Evolutionary conservation across 2,888 invertebrate genomes (phyloP).

Genomic region (Nesidiocoris tenuis): DNA sequence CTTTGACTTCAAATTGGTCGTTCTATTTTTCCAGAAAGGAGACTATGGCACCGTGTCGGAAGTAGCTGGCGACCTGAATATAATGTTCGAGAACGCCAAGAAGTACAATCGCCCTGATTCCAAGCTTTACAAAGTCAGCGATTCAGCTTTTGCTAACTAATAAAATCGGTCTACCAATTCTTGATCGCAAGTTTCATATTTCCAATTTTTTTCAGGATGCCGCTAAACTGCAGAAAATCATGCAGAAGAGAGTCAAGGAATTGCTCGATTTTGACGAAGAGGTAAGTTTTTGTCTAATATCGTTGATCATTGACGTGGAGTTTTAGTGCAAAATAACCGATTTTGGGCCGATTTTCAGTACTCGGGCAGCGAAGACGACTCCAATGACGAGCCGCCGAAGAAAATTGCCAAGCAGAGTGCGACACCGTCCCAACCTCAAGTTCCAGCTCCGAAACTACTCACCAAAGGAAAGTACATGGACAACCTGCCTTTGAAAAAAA

Average conservation of each 20-base stretch:
- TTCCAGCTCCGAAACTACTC: constrained; percentile 50
- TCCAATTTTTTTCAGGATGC: constrained; percentile 65
- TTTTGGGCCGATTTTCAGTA: constrained; percentile 53
- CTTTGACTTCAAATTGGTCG: no score
- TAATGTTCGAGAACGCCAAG: constrained; percentile 96
- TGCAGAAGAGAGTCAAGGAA: constrained; percentile 79
- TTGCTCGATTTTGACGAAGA: constrained; percentile 62
- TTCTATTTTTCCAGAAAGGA: constrained; percentile 66
- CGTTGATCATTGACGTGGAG: background rate
- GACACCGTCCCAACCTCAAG: constrained; percentile 1
- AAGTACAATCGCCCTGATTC: constrained; percentile 81
- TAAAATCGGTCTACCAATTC: no score
- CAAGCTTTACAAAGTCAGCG: constrained; percentile 70
- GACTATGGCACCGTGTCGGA: constrained; percentile 82
- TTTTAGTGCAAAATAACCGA: background rate
- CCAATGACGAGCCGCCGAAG: constrained; percentile 53
- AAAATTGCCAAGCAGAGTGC: constrained; percentile 32
- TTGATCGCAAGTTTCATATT: no score
- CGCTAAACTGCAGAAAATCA: constrained; percentile 76
- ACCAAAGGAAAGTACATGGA: constrained; percentile 58
- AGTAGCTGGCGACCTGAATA: constrained; percentile 89
- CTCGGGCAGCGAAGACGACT: constrained; percentile 59
- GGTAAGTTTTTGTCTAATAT: constrained; percentile 42
- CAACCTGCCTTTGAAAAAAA: constrained; percentile 71
- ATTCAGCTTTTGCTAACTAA: constrained; percentile 49